Conservation (phyloP, 1,140 invertebrate genomes). For the Bombus pyrosoma region DNA sequence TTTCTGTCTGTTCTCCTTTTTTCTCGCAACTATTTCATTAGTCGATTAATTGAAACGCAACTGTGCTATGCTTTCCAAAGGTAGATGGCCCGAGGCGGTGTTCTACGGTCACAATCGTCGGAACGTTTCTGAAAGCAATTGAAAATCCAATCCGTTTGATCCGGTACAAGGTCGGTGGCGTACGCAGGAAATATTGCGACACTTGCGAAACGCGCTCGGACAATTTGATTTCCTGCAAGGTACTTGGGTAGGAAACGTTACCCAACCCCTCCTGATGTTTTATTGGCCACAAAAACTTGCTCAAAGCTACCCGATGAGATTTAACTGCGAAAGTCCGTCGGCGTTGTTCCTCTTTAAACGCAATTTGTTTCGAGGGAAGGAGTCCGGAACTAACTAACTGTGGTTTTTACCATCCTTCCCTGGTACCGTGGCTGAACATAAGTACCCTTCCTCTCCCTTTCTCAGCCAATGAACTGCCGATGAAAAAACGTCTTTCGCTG, state of each 20-base stretch:
- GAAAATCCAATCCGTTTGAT: not conserved
- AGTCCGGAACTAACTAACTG: constrained; percentile 17
- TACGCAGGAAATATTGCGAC: not conserved
- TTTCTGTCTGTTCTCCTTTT: not conserved
- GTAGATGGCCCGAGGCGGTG: not conserved
- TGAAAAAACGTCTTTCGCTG: not conserved
- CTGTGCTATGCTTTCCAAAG: no score
- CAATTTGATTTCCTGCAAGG: constrained; percentile 12
- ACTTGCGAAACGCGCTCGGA: not conserved
- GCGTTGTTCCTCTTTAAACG: constrained; percentile 23
- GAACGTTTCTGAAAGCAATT: not conserved
- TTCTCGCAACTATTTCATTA: not conserved
- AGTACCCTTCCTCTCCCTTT: not conserved
- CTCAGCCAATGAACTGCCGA: not conserved
- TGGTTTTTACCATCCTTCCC: not conserved
- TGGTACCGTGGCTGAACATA: not conserved
- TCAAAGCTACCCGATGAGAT: constrained; percentile 1
- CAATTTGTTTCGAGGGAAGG: constrained; percentile 19
- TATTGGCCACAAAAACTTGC: not conserved
- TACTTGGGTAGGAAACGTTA: not conserved
- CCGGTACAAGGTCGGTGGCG: not conserved
- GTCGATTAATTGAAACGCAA: constrained; percentile 7
- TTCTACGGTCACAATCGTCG: no score
- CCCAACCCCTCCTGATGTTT: not conserved
- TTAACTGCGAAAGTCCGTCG: not conserved